These are phyloP conservation scores for Archips crataeganus DNA, from an alignment of 2,888 invertebrate species.

Conservation along the genomic window DNA sequence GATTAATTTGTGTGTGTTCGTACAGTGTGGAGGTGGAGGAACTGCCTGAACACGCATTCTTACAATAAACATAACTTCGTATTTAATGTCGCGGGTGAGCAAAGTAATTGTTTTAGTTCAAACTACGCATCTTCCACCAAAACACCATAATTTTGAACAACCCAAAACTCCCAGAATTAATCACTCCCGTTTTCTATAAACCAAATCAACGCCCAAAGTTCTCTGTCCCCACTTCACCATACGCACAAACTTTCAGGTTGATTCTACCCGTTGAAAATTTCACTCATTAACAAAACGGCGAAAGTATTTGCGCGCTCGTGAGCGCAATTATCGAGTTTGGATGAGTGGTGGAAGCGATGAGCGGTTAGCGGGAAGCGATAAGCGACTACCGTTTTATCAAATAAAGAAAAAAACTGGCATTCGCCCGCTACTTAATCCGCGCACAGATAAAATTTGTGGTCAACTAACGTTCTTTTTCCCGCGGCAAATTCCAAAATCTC, in stretches of 20 bases:
- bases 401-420: too few species aligned
- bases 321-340: constrained; percentile 41
- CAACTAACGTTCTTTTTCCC: too few species aligned
- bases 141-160: background rate
- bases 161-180: constrained; percentile 14
- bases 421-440: too few species aligned
- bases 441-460: too few species aligned
- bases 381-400: background rate
- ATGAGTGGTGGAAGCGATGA: background rate
- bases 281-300: constrained; percentile 62
- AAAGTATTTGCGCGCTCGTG: constrained; percentile 50
- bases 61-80: too few species aligned
- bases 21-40: too few species aligned
- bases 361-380: constrained; percentile 13
- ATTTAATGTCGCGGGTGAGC: too few species aligned
- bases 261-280: constrained; percentile 56
- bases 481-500: too few species aligned
- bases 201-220: constrained; percentile 15
- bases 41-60: too few species aligned
- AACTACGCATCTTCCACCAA: background rate
- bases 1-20: too few species aligned
- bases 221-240: background rate
- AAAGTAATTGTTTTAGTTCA: background rate
- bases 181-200: constrained; percentile 23
- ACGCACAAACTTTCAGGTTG: constrained; percentile 50